Percentiles rank a stretch among this genome's conserved stretches.
Evolutionary conservation across 2,113 vertebrate species (phyloP).

Genomic region (Tapirus terrestris): DNA sequence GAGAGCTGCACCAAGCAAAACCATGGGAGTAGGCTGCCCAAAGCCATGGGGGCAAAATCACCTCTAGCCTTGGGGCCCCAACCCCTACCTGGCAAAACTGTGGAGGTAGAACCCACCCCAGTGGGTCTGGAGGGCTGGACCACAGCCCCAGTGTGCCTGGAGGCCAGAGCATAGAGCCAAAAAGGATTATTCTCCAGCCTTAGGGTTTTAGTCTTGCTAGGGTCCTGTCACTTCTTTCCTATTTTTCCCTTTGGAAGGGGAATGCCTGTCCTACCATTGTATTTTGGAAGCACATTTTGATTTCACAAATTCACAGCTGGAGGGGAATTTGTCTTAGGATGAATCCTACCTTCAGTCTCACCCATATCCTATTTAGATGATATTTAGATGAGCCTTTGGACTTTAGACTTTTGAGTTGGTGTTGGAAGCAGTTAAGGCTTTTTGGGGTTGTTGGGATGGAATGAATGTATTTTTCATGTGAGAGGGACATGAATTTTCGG

Average conservation of each 20-base stretch:
- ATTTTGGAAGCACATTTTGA: background rate
- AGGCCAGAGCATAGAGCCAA: background rate
- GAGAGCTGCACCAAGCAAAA: background rate
- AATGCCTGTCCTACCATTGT: background rate
- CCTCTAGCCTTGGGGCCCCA: background rate
- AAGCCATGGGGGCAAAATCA: background rate
- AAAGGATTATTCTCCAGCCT: background rate
- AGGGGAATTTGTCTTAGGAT: background rate
- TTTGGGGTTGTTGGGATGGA: background rate
- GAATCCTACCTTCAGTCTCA: background rate
- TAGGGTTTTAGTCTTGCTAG: background rate
- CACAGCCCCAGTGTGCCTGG: background rate
- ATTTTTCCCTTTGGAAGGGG: background rate
- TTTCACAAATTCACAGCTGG: background rate
- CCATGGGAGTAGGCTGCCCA: background rate
- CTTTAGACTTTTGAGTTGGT: background rate
- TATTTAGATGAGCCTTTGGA: background rate
- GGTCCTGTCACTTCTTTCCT: background rate
- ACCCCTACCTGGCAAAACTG: background rate
- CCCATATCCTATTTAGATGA: background rate
- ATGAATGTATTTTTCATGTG: background rate
- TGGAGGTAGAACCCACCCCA: background rate
- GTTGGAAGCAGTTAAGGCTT: background rate
- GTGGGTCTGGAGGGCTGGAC: background rate
- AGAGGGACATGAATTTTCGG: background rate